These are phyloP conservation scores for Chiloscyllium plagiosum DNA, from an alignment of 2,113 vertebrate species.

Conservation along the genomic window DNA sequence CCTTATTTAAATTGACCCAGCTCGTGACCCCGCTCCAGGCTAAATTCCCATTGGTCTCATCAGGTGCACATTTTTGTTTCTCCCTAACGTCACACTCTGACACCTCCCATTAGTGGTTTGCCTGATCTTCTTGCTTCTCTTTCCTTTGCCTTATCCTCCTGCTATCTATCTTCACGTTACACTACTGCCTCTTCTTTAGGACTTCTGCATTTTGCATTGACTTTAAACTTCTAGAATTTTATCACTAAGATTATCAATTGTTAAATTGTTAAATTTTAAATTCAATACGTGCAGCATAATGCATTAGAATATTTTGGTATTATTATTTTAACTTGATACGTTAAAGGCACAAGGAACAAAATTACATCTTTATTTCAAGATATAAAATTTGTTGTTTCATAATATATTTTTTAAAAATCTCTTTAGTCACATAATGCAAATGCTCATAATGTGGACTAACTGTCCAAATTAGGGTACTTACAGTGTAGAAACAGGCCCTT, in stretches of 20 bases:
- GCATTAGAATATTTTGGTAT: neutral
- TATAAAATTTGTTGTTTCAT: neutral
- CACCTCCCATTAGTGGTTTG: neutral
- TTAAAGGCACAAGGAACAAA: neutral
- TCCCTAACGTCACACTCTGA: neutral
- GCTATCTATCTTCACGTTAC: neutral
- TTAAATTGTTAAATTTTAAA: too few relatives aligned
- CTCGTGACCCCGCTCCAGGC: neutral
- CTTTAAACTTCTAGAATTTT: neutral
- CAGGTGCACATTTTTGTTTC: too few relatives aligned
- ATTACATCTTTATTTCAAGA: neutral
- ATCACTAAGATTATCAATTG: neutral
- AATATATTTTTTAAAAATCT: neutral
- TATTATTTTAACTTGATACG: neutral
- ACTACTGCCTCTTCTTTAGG: neutral
- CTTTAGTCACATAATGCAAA: neutral
- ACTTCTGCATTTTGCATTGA: neutral
- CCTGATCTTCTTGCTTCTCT: neutral
- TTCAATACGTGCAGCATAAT: neutral
- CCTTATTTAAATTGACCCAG: neutral
- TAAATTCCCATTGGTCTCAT: neutral
- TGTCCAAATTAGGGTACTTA: neutral
- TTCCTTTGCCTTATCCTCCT: neutral
- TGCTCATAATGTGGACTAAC: neutral
- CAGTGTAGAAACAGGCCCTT: too few relatives aligned